These are phyloP conservation scores for Orthosia cruda DNA, from an alignment of 2,888 invertebrate genomes.

Conservation along the genomic window DNA sequence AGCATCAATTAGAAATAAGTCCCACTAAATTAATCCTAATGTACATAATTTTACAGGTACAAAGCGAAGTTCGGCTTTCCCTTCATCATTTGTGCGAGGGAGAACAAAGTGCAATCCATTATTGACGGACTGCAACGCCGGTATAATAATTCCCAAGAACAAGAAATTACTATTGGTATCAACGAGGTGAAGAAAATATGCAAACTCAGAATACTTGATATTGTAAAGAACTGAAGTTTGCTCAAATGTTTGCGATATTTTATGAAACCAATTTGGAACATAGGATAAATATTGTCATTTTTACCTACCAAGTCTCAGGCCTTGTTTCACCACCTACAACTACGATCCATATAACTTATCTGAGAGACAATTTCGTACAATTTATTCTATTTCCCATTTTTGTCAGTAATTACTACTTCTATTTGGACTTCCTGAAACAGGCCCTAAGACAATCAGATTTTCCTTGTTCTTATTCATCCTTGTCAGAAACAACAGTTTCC, in stretches of 20 bases:
- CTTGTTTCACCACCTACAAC: too few species aligned
- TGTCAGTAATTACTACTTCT: too few species aligned
- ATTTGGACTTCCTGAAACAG: not conserved
- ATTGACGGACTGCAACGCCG: constrained; percentile 91
- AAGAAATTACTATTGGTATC: constrained; percentile 92
- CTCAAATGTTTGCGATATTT: constrained; percentile 1
- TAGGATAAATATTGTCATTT: too few species aligned
- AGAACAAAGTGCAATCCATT: constrained; percentile 92
- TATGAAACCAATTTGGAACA: too few species aligned
- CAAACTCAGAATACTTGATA: constrained; percentile 91
- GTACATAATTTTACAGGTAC: constrained; percentile 86
- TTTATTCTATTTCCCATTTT: too few species aligned
- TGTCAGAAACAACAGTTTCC: not conserved
- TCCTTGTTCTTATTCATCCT: not conserved
- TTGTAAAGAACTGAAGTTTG: constrained; percentile 78
- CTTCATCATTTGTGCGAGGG: constrained; percentile 93
- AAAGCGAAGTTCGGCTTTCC: constrained; percentile 93
- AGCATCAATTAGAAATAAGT: not conserved
- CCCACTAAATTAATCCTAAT: not conserved
- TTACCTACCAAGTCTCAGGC: too few species aligned
- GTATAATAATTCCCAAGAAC: constrained; percentile 88
- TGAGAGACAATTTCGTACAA: too few species aligned
- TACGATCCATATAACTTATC: too few species aligned
- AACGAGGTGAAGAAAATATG: constrained; percentile 94
- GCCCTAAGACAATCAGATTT: not conserved